Evolutionary conservation across 2,888 invertebrate species (phyloP).

Genomic region (Lasioglossum figueresi): DNA sequence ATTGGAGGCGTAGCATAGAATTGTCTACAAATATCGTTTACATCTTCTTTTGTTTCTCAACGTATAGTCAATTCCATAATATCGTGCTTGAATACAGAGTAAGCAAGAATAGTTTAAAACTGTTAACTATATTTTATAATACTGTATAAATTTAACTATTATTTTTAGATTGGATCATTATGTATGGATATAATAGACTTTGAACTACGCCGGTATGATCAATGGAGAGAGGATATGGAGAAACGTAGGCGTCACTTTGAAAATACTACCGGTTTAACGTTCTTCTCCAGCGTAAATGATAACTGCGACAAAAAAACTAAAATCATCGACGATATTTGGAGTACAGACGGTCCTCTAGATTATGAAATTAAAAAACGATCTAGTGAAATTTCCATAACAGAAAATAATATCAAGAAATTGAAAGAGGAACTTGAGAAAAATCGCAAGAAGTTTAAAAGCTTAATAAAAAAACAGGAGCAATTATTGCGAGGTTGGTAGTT

Average conservation of each 20-base stretch:
- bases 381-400: constrained; percentile 73
- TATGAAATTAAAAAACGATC: constrained; percentile 79
- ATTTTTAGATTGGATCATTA: constrained; percentile 93
- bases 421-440: constrained; percentile 92
- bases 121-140: background rate
- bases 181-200: constrained; percentile 98
- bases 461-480: constrained; percentile 97
- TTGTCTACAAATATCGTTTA: constrained; percentile 98
- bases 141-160: constrained; percentile 1
- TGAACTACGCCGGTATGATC: constrained; percentile 96
- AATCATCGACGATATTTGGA: constrained; percentile 81
- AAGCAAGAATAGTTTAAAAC: constrained; percentile 65
- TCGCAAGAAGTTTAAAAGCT: constrained; percentile 90
- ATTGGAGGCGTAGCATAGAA: constrained; percentile 98
- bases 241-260: constrained; percentile 84
- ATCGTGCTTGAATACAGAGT: constrained; percentile 98
- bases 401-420: constrained; percentile 82
- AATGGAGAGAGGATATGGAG: constrained; percentile 93
- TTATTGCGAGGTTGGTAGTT: constrained; percentile 88
- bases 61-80: constrained; percentile 97
- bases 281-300: constrained; percentile 76
- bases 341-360: constrained; percentile 79
- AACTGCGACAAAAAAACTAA: constrained; percentile 78
- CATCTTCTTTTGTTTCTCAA: constrained; percentile 98
- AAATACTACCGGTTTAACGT: constrained; percentile 81